These are phyloP conservation scores for Peromyscus eremicus DNA, from an alignment of 2,797 vertebrate species.

Conservation along the genomic window DNA sequence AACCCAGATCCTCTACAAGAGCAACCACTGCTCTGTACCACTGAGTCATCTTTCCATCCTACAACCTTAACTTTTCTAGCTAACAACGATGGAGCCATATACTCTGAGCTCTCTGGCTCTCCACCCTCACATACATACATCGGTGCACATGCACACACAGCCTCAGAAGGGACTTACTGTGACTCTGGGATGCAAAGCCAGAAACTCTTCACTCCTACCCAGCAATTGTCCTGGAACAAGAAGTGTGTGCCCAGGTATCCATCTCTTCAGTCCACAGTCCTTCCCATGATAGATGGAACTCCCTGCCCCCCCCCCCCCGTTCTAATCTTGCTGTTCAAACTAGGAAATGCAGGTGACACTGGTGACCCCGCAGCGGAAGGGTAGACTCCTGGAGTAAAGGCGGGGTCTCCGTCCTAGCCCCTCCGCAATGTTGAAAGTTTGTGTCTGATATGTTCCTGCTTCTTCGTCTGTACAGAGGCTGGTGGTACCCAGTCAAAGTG, in stretches of 20 bases:
- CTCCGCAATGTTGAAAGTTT: not conserved
- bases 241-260: not conserved
- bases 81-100: not conserved
- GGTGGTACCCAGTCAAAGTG: not conserved
- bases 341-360: not conserved
- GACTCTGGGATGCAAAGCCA: not conserved
- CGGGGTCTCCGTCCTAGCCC: not conserved
- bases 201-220: not conserved
- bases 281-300: not conserved
- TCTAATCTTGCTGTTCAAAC: not conserved
- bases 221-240: not conserved
- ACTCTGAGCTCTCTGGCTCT: not conserved
- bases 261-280: not conserved
- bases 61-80: not conserved
- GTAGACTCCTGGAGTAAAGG: not conserved
- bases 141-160: not conserved
- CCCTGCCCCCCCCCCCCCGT: too few relatives aligned
- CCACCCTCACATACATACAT: not conserved
- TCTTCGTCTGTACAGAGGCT: not conserved
- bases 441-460: slow-evolving; percentile 2
- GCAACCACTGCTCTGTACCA: not conserved
- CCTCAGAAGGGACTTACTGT: not conserved
- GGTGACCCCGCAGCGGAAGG: not conserved
- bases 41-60: not conserved
- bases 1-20: not conserved